Evolutionary conservation across 2,113 vertebrate genomes (phyloP).

Genomic region (Regulus satrapa): DNA sequence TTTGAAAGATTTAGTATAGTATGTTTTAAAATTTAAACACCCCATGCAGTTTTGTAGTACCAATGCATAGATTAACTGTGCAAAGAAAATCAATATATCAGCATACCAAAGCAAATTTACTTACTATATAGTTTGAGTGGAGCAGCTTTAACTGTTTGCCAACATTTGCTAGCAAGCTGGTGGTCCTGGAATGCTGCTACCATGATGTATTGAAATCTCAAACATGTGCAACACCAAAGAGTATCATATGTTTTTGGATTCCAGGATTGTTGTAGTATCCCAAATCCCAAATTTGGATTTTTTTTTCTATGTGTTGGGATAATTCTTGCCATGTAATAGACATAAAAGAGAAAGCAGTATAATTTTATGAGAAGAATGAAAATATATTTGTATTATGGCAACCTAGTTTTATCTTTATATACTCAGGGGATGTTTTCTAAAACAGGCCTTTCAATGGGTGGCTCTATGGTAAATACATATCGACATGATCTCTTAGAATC

Average conservation of each 20-base stretch:
- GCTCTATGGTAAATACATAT: background rate
- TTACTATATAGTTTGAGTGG: background rate
- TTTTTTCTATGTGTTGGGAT: background rate
- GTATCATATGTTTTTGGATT: background rate
- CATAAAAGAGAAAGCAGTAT: background rate
- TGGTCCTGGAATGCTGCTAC: background rate
- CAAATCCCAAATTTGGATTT: background rate
- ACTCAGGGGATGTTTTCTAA: background rate
- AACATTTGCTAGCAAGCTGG: background rate
- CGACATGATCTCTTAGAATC: background rate
- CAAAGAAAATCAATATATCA: background rate
- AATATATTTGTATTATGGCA: background rate
- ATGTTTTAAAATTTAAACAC: conserved; percentile 46
- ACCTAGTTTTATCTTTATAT: background rate
- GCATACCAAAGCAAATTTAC: background rate
- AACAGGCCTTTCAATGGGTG: background rate
- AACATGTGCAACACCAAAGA: background rate
- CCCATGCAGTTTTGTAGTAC: background rate
- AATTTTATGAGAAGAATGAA: background rate
- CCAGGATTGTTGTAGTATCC: background rate
- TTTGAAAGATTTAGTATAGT: background rate
- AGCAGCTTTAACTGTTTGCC: background rate
- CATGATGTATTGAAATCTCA: background rate
- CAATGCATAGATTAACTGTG: background rate
- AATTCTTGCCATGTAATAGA: background rate